phyloP scores from a whole-genome alignment of 2,797 vertebrate species.

The Aulostomus chinensis region DNA sequence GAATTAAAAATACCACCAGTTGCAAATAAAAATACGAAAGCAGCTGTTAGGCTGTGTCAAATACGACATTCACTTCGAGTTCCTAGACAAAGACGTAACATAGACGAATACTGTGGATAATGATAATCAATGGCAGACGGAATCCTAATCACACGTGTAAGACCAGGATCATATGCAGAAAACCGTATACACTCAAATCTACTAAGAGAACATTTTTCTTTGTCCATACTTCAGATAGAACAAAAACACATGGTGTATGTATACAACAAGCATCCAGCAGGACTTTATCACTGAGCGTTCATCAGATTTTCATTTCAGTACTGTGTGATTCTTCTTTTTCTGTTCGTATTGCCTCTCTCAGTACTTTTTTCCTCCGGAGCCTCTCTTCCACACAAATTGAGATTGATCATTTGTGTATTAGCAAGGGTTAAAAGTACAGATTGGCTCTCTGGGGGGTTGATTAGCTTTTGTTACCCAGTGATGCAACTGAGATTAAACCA shows the following conservation, averaged over 20 bases:
- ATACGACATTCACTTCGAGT: no score
- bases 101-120: no score
- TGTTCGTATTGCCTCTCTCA: conserved; percentile 10
- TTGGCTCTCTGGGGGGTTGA: conserved; percentile 37
- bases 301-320: conserved; percentile 64
- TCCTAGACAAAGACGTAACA: no score
- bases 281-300: background rate
- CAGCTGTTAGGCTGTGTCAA: no score
- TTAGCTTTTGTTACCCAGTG: conserved; percentile 48
- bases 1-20: no score
- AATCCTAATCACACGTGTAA: conserved; percentile 35
- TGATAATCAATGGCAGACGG: conserved; percentile 44
- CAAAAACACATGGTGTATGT: no score
- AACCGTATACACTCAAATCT: no score
- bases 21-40: no score
- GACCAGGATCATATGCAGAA: conserved; percentile 29
- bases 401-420: conserved; percentile 52
- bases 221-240: no score
- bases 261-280: no score
- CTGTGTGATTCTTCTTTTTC: conserved; percentile 53
- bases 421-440: conserved; percentile 56
- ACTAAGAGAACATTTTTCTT: no score
- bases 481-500: conserved; percentile 48
- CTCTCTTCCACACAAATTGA: conserved; percentile 40
- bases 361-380: conserved; percentile 20